Percentiles rank a stretch among this genome's conserved stretches.
phyloP scores from a whole-genome alignment of 2,797 vertebrate species.

The Leptoclinus maculatus region DNA sequence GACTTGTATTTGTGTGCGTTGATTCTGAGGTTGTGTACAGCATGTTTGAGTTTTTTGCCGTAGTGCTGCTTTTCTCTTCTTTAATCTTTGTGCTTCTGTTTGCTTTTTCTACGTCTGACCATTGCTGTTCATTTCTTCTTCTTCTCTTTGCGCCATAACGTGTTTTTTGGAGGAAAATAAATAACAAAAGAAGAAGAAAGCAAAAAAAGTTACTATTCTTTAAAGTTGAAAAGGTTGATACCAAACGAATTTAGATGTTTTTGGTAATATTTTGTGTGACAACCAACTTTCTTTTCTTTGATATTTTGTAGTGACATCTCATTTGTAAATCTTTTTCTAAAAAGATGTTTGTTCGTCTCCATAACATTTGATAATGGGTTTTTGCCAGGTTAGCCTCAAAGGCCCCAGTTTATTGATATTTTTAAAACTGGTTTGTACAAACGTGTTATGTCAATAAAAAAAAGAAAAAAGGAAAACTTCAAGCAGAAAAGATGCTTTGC shows the following conservation, averaged over 20 bases:
- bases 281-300: conserved; percentile 81
- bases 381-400: conserved; percentile 96
- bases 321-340: conserved; percentile 99
- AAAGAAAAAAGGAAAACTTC: conserved; percentile 66
- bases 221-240: conserved; percentile 81
- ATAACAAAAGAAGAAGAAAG: conserved; percentile 68
- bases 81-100: conserved; percentile 78
- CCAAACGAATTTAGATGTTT: conserved; percentile 85
- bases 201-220: conserved; percentile 71
- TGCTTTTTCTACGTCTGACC: conserved; percentile 77
- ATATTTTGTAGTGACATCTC: conserved; percentile 99
- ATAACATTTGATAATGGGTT: conserved; percentile 94
- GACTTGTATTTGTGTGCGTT: conserved; percentile 84
- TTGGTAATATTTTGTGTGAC: conserved; percentile 88
- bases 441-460: conserved; percentile 93
- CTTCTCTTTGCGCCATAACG: conserved; percentile 79
- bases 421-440: conserved; percentile 99
- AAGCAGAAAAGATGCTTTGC: conserved; percentile 91
- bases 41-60: conserved; percentile 85
- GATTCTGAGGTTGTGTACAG: conserved; percentile 84
- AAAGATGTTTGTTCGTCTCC: conserved; percentile 89
- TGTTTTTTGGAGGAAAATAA: conserved; percentile 73
- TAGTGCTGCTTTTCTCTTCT: conserved; percentile 81
- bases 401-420: conserved; percentile 96
- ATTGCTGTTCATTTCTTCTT: conserved; percentile 64